Base-by-base conservation (phyloP, 2,113 vertebrate species). In the Carlito syrichta region DNA sequence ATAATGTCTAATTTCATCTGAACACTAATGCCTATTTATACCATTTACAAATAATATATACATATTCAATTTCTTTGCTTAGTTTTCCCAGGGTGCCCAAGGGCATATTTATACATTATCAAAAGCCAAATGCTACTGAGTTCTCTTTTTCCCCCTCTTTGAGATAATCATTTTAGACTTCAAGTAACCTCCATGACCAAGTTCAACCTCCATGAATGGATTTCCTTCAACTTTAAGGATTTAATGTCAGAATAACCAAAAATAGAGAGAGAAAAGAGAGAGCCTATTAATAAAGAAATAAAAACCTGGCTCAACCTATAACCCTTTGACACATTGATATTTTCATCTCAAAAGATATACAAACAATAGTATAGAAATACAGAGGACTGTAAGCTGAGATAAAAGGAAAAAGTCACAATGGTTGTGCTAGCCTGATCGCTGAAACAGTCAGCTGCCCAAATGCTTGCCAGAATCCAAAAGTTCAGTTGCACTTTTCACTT, bases 41-140 rank as follows among this genome's bases (percentile, higher is more conserved):
- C 74, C 52, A 97, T 84, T 95, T 97, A 90, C 69, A 95, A 95
- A 40, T 96, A 93, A 84, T 62, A 93, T 82, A 96, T 94, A 96
- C 95, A 97, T 97, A 97, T 97, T 96, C 95, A 94, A 93, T 98
- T 97, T 93, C 86, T 93, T 84, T 95, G 93, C 68, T 89, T 96
- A 95, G 93, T 95, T 97, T 94, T 76, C 43, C 77, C 63, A 60
- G 27, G 81, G 58, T 95, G 52, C 69, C 84, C 63, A 52, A 56
- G 69, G 63, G 74, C 89, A 32, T 92, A 96, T 63, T 97, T 96
- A 96, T 76, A 93, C 79, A 96, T 76, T 89, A 93, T 68, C 69
- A 89, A 86, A 95, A 91, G 91, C 30, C 86, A 89, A 91, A 95
- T 30, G 77, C 68, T 84, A 95, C 27, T 66, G 56, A 89, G 20